Evolutionary conservation across 1,140 invertebrate species (phyloP), one percentile per base, ranked within the genome.

Genomic region (Globodera ellingtonae): DNA sequence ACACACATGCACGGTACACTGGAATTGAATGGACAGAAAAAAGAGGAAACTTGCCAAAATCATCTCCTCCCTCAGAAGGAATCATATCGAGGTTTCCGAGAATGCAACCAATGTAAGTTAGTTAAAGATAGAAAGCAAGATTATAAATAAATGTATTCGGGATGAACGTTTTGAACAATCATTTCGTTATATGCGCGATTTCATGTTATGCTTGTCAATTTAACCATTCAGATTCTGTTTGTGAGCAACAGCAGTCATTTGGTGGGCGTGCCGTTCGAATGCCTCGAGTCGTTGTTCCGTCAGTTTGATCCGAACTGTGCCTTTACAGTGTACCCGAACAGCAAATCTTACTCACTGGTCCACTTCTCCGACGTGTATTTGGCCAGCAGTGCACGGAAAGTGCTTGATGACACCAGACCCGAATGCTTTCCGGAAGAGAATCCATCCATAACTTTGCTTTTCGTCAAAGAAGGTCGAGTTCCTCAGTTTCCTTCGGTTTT

Each of bases 301-400:
- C 35, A 21, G 7, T 79, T 79, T n/a, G 78, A 79, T 24, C 44
- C 62, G 1, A 24, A 82, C 44, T 79, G 78, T 48, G 48, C 72
- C 48, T 79, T 79, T 35, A 35, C 77, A 10, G 78, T 79, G 13
- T 78, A 74, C 46, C 78, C 78, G 21, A 79, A 48, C 50, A 79
- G 48, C 50, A 79, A 79, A 35, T 79, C 78, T 4, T 79, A 79
- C 70, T 79, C 78, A 62, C 48, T 79, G 35, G 79, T 79, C 76
- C 52, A 78, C n/a, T 79, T 79, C 50, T 79, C 78, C 9, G 76
- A 78, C 9, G 74, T 81, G 15, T 18, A 75, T 46, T 78, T 56
- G 24, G 78, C 78, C 21, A 62, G 21, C 6, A 47, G 52, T 50
- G 75, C 78, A 0, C 65, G 4, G 13, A 15, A n/a, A 44, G 18